Percentiles rank a stretch among this genome's conserved stretches.
Conservation (phyloP, 2,113 vertebrate species). For the Mustela nigripes region DNA sequence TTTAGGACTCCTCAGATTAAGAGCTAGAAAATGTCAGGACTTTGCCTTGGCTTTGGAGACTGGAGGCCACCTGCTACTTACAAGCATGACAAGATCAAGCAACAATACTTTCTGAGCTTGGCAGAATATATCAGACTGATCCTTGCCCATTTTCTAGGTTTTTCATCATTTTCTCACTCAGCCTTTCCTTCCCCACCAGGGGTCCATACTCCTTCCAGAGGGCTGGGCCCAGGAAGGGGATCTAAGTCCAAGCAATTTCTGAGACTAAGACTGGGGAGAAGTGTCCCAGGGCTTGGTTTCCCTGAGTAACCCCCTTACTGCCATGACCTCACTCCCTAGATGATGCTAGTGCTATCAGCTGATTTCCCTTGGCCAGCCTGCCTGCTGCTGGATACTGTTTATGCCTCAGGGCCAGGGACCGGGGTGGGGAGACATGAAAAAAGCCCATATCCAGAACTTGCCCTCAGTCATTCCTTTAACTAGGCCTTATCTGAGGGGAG, state of each 20-base stretch:
- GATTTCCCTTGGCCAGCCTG: background rate
- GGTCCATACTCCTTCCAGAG: background rate
- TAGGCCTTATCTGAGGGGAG: background rate
- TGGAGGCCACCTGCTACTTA: background rate
- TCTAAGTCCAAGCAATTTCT: background rate
- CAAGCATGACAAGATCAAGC: background rate
- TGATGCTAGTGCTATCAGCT: background rate
- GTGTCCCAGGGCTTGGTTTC: background rate
- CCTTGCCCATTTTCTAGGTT: constrained; percentile 2
- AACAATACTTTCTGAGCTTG: background rate
- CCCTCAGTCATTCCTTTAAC: background rate
- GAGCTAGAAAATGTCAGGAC: background rate
- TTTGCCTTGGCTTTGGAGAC: constrained; percentile 10
- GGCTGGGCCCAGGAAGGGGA: background rate
- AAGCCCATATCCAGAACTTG: background rate
- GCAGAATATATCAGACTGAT: background rate
- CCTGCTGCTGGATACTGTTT: background rate
- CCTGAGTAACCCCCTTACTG: background rate
- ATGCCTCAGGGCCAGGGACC: background rate
- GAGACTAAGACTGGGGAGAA: background rate
- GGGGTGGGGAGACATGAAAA: background rate
- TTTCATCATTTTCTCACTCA: constrained; percentile 6
- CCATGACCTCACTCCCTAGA: background rate
- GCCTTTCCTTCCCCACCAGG: background rate
- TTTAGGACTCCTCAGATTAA: background rate